phyloP scores from a whole-genome alignment of 2,888 invertebrate genomes.

The Luffia ferchaultella region DNA sequence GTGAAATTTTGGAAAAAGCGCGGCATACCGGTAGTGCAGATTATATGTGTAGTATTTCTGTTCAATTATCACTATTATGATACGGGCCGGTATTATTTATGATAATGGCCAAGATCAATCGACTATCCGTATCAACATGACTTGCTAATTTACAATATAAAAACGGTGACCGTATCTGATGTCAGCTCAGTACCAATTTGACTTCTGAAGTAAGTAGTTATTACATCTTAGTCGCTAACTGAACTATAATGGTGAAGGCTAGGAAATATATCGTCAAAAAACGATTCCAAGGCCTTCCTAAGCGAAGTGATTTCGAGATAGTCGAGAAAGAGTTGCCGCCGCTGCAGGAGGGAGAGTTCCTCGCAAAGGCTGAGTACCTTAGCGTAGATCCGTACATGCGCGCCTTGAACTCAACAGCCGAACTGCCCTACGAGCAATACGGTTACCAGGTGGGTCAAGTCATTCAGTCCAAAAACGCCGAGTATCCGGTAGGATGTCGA shows the following conservation, averaged over 20 bases:
- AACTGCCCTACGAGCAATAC: slow-evolving; percentile 30
- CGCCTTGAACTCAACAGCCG: slow-evolving; percentile 17
- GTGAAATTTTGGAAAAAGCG: too few relatives aligned
- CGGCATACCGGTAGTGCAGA: too few relatives aligned
- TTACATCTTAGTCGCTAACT: neutral
- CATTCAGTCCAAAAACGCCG: slow-evolving; percentile 65
- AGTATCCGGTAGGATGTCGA: slow-evolving; percentile 67
- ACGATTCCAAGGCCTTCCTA: slow-evolving; percentile 65
- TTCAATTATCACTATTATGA: too few relatives aligned
- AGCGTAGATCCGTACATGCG: slow-evolving; percentile 34
- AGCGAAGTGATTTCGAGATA: slow-evolving; percentile 61
- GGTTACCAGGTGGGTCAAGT: slow-evolving; percentile 41
- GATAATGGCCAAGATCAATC: too few relatives aligned
- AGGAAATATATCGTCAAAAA: slow-evolving; percentile 64
- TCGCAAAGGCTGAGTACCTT: slow-evolving; percentile 29
- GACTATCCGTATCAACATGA: too few relatives aligned
- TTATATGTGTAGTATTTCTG: too few relatives aligned
- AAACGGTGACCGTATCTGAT: too few relatives aligned
- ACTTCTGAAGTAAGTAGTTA: too few relatives aligned
- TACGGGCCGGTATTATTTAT: too few relatives aligned
- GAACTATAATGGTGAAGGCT: slow-evolving; percentile 52
- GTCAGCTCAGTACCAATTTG: neutral
- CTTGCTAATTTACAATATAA: too few relatives aligned
- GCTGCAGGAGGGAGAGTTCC: slow-evolving; percentile 62
- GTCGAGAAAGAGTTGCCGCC: slow-evolving; percentile 21